phyloP scores from a whole-genome alignment of 2,113 vertebrate species.

The Tachysurus vachellii region DNA sequence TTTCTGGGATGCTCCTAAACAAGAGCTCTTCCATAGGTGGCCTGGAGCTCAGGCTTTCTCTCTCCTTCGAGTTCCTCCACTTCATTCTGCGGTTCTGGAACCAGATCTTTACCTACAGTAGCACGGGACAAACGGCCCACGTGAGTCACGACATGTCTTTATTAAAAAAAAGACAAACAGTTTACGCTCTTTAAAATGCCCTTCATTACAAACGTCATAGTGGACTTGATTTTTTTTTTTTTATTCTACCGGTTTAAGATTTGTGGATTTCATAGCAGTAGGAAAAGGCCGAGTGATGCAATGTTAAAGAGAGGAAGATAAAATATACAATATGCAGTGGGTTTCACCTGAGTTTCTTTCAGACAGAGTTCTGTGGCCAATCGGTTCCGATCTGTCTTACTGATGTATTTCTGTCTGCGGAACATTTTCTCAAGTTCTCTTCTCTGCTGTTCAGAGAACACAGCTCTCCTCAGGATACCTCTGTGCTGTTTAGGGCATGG shows the following conservation, averaged over 20 bases:
- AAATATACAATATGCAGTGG: not conserved
- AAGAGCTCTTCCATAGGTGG: slow-evolving; percentile 70
- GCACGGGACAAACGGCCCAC: slow-evolving; percentile 32
- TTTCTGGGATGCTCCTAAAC: slow-evolving; percentile 60
- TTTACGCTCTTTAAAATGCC: too few relatives aligned
- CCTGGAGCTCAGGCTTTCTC: slow-evolving; percentile 73
- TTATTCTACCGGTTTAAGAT: not conserved
- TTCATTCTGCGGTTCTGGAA: slow-evolving; percentile 99
- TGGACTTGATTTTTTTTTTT: not conserved
- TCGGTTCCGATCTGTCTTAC: slow-evolving; percentile 92
- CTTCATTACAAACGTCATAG: not conserved
- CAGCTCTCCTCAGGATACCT: slow-evolving; percentile 92
- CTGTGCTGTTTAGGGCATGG: slow-evolving; percentile 80
- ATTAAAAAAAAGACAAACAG: not conserved
- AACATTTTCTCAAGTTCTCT: slow-evolving; percentile 95
- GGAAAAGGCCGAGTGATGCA: not conserved
- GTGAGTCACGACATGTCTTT: not conserved
- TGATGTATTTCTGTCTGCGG: slow-evolving; percentile 96
- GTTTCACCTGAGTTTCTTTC: slow-evolving; percentile 92
- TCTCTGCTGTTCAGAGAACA: slow-evolving; percentile 95
- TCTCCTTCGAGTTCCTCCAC: slow-evolving; percentile 97
- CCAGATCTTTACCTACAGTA: slow-evolving; percentile 99
- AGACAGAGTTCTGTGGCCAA: slow-evolving; percentile 86
- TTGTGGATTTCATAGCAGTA: not conserved
- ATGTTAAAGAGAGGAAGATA: not conserved